Percentiles rank a stretch among this genome's conserved stretches.
These are phyloP conservation scores for Colinus virginianus DNA, from an alignment of 2,113 vertebrate species.

Conservation along the genomic window DNA sequence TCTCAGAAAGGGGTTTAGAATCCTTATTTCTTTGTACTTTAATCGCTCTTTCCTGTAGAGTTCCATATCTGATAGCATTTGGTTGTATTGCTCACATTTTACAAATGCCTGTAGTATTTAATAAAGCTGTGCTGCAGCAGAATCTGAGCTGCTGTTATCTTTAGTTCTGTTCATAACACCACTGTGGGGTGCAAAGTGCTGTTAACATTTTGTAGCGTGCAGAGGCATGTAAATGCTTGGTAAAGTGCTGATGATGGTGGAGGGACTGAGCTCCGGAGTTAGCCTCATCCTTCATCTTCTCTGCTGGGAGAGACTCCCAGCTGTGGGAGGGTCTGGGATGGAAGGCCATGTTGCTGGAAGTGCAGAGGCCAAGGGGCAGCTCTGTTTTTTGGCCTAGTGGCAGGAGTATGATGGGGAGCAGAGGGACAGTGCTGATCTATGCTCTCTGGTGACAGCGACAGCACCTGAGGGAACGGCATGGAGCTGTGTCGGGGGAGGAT, in stretches of 20 bases:
- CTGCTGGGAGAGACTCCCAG: background rate
- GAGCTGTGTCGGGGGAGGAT: too few relatives aligned
- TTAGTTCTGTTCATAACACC: background rate
- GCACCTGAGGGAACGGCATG: background rate
- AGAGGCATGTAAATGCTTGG: background rate
- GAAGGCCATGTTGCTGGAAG: background rate
- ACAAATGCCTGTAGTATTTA: background rate
- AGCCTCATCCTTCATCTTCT: background rate
- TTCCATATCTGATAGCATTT: background rate
- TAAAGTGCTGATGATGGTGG: accelerated
- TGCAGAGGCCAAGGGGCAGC: background rate
- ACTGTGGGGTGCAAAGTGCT: background rate
- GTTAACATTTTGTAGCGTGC: background rate
- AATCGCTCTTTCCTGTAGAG: background rate
- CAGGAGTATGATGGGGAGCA: background rate
- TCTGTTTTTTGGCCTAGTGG: background rate
- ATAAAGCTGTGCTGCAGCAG: background rate
- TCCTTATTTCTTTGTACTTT: background rate
- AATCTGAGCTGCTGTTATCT: background rate
- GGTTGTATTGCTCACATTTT: background rate
- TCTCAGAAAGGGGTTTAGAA: background rate
- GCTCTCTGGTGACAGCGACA: background rate
- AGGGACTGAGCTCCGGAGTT: background rate
- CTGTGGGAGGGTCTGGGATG: background rate
- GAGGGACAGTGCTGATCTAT: background rate